phyloP scores from a whole-genome alignment of 1,140 invertebrate species.

The Drosophila bifasciata region DNA sequence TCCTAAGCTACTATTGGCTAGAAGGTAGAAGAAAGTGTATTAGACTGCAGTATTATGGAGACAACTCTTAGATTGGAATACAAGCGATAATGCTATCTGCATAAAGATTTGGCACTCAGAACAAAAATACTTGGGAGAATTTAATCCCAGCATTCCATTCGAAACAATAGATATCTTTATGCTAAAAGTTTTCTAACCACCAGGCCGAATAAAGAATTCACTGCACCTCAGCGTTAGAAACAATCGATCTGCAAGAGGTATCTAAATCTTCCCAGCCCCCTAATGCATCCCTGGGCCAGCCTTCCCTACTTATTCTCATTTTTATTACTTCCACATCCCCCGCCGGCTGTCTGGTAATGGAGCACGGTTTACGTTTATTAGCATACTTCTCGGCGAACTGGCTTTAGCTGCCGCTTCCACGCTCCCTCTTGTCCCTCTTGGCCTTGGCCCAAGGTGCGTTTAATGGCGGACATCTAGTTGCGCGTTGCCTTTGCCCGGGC shows the following conservation, averaged over 20 bases:
- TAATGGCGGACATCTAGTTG: conserved; percentile 74
- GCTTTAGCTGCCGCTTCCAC: conserved; percentile 10
- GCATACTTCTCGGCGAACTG: conserved; percentile 66
- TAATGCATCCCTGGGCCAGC: too few relatives aligned
- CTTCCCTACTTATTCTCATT: conserved; percentile 40
- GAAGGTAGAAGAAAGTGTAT: conserved; percentile 31
- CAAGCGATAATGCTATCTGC: too few relatives aligned
- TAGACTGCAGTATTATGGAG: conserved; percentile 2
- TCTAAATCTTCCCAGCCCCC: too few relatives aligned
- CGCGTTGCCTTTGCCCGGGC: conserved; percentile 38
- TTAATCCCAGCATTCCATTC: too few relatives aligned
- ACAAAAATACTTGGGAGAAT: too few relatives aligned
- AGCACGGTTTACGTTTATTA: conserved; percentile 75
- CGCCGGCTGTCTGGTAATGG: conserved; percentile 42
- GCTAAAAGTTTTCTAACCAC: too few relatives aligned
- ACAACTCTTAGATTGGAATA: conserved; percentile 5
- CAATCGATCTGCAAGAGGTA: too few relatives aligned
- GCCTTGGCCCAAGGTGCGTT: conserved; percentile 65
- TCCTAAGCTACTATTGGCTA: conserved; percentile 11
- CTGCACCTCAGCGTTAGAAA: background rate
- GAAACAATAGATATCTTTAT: too few relatives aligned
- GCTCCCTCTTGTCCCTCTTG: background rate
- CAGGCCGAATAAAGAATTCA: background rate
- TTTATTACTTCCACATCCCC: conserved; percentile 65
- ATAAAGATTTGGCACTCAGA: too few relatives aligned